Conservation (phyloP, 2,888 invertebrate species). For the Salticus scenicus region DNA sequence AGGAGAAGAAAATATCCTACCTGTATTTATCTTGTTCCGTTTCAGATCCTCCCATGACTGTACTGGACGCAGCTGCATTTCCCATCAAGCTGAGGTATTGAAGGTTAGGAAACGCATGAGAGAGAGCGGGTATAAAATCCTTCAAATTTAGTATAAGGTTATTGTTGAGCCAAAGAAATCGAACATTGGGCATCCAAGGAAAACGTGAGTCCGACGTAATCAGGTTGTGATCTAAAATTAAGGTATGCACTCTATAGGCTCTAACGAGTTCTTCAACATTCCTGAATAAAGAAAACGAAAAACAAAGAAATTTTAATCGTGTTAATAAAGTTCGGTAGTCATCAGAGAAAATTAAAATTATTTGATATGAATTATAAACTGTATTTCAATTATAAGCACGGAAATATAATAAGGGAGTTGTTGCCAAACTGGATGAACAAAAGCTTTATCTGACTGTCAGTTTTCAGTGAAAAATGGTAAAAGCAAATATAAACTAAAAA, state of each 20-base stretch:
- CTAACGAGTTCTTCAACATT: conserved; percentile 84
- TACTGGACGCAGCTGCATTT: conserved; percentile 87
- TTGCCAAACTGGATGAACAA: no score
- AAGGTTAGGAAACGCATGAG: conserved; percentile 83
- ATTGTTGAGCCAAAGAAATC: conserved; percentile 84
- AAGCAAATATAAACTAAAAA: no score
- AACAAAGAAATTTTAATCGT: background rate
- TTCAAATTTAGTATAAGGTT: conserved; percentile 80
- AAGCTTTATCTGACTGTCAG: no score
- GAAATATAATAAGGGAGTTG: no score
- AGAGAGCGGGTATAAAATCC: conserved; percentile 84
- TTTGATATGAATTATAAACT: no score
- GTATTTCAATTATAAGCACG: no score
- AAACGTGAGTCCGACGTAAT: conserved; percentile 83
- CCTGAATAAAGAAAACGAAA: conserved; percentile 78
- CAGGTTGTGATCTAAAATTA: conserved; percentile 88
- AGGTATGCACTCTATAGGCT: conserved; percentile 84
- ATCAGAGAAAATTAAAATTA: no score
- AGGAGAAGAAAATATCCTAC: no score
- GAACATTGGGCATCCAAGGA: conserved; percentile 83
- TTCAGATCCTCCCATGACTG: conserved; percentile 84
- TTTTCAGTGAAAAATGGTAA: no score
- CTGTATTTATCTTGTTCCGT: conserved; percentile 86
- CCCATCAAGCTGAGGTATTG: conserved; percentile 89
- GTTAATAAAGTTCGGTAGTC: no score